Base-by-base conservation (phyloP, 2,888 invertebrate genomes). In the Lacanobia wlatinum region DNA sequence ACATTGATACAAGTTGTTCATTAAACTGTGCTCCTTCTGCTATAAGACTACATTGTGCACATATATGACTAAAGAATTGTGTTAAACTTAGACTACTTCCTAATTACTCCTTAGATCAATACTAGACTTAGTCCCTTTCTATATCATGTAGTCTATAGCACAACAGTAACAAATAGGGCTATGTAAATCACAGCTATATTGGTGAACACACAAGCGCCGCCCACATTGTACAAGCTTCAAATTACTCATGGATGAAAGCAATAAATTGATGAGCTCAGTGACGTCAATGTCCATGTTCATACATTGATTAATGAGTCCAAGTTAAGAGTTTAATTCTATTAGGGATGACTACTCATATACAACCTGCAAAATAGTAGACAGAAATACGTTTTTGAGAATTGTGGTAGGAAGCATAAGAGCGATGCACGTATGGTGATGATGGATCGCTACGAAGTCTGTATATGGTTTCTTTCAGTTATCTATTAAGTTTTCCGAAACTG, bases 191-290 rank as follows among this genome's bases (percentile, higher is more conserved):
- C 55, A 65, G 50, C 16, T 63, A 55, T 50, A 71, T 67, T 63
- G 50, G 74, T 77, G 69, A 79, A 58, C 74, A 74, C 70, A 78
- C 46, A 60, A 34, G 53, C 10, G n/a, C 65, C 65, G 58, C 65
- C 73, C 73, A 66, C 77, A 59, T 67, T 79, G 80, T 76, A 82
- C 76, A 64, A 73, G 86, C 80, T 73, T 89, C 85, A 74, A 87
- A 89, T 90, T 88, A 87, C 88, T 86, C 84, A 88, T 88, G 85
- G 83, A 87, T 88, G 88, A 90, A 86, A 79, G 77, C 85, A 86
- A 90, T 89, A 63, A 78, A 76, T 76, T 89, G 88, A 92, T 89
- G 88, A 89, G 86, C 84, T 80, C 70, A 76, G 83, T 88, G 88
- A 88, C 87, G 87, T 89, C 89, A 90, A 70, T 81, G 76, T 84